Evolutionary conservation across 2,797 vertebrate species (phyloP), one percentile per base, ranked within the genome.

Genomic region (Mormyrus proboscirostris): DNA sequence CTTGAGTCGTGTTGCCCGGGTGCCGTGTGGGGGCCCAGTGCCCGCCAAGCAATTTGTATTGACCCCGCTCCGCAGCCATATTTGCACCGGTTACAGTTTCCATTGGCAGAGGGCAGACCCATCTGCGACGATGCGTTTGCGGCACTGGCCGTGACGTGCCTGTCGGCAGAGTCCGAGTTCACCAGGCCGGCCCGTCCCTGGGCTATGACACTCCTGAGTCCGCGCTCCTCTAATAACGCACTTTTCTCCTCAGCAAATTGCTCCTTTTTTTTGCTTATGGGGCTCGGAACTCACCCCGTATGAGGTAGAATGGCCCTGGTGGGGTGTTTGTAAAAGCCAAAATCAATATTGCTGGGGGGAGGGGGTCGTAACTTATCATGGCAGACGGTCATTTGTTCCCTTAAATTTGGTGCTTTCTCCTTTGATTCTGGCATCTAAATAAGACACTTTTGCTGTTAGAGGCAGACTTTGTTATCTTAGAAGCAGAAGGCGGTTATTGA

Each of bases 121-220:
- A 93, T 95, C 93, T 95, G 94, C 89, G 93, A 93, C 91, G 92
- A 91, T 88, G 93, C 92, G 92, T 91, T 91, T 91, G 91, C 90
- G 90, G 92, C 69, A 85, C 83, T 89, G 91, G 90, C 90, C 87
- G 19, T 91, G 89, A 89, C 90, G 91, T 89, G 25, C 90, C 90
- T 62, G 51, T 93, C 85, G 57, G 29, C 51, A 44, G 50, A 55
- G 14, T 55, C 85, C 41, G 53, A 41, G 25, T 92, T 93, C 91
- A 90, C 90, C 90, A 90, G 89, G 89, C 91, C 29, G 90, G 79
- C 90, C 85, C 91, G 92, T 91, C 90, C 9, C 44, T 88, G 57
- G 57, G 55, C 12, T 41, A 44, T 19, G 19, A 14, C 41, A n/a
- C 73, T 47, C 33, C 19, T 9, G 41, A 79, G 5, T 79, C 41